Conservation (phyloP, 2,797 vertebrate genomes). For the Cossypha polioptera region DNA sequence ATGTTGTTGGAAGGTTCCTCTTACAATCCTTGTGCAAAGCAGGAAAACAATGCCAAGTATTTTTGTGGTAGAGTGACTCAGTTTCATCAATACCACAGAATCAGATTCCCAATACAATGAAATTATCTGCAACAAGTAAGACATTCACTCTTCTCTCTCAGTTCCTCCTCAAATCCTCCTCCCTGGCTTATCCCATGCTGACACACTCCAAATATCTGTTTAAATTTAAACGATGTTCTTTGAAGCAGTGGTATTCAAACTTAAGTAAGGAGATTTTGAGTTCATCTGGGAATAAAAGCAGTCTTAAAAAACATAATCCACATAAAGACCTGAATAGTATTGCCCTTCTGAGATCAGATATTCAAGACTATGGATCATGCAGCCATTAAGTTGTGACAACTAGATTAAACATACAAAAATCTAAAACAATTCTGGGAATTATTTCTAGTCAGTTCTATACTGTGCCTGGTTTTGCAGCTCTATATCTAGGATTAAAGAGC, state of each 20-base stretch:
- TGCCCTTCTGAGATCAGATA: background rate
- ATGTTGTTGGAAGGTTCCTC: background rate
- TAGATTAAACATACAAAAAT: background rate
- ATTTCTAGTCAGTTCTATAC: background rate
- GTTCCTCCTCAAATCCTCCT: background rate
- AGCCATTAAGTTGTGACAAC: background rate
- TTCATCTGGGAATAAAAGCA: background rate
- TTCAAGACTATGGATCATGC: background rate
- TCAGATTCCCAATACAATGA: background rate
- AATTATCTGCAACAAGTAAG: background rate
- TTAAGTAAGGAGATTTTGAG: background rate
- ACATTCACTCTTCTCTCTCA: background rate
- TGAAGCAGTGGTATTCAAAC: background rate
- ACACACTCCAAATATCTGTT: background rate
- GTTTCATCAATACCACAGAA: background rate
- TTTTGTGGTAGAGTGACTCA: background rate
- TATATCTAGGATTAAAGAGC: background rate
- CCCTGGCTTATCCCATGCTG: background rate
- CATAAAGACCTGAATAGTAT: background rate
- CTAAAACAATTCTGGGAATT: background rate
- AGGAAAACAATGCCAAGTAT: background rate
- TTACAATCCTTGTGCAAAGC: background rate
- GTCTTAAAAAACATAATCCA: background rate
- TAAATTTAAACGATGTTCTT: background rate
- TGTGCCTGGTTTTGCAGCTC: background rate